These are phyloP conservation scores for Eilema caniola DNA, from an alignment of 2,888 invertebrate genomes.

Conservation along the genomic window DNA sequence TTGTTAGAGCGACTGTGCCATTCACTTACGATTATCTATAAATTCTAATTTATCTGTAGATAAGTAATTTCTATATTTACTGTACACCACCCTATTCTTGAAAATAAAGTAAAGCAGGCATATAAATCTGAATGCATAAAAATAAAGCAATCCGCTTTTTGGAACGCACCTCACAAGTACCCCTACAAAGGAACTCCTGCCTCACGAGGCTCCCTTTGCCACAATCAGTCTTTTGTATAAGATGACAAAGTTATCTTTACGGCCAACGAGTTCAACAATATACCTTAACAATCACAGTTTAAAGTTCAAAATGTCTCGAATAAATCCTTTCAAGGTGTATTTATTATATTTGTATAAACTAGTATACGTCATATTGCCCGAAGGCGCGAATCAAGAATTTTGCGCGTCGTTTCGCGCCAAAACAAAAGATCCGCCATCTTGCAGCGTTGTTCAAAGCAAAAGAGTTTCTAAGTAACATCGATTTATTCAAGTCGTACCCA, in stretches of 20 bases:
- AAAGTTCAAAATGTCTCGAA: constrained; percentile 24
- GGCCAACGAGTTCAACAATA: not conserved
- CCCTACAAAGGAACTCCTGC: constrained; percentile 51
- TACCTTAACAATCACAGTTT: not conserved
- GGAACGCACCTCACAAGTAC: constrained; percentile 39
- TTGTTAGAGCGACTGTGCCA: not conserved
- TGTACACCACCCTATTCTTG: not conserved
- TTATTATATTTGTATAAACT: constrained; percentile 21
- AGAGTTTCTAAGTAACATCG: constrained; percentile 38
- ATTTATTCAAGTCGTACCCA: not conserved
- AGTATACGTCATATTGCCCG: constrained; percentile 58
- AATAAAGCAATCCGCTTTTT: constrained; percentile 51
- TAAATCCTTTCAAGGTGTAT: not conserved
- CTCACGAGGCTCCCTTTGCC: constrained; percentile 57
- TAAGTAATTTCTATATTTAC: not conserved
- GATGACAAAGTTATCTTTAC: constrained; percentile 37
- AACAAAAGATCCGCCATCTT: constrained; percentile 62
- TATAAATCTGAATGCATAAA: constrained; percentile 42
- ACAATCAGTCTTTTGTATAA: constrained; percentile 67
- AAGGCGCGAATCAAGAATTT: constrained; percentile 68
- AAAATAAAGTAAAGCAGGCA: constrained; percentile 24
- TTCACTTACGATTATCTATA: not conserved
- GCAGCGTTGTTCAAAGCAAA: constrained; percentile 45
- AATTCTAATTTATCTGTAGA: not conserved
- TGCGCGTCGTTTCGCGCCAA: constrained; percentile 62